phyloP scores from a whole-genome alignment of 2,113 vertebrate species.

The Noctilio leporinus region DNA sequence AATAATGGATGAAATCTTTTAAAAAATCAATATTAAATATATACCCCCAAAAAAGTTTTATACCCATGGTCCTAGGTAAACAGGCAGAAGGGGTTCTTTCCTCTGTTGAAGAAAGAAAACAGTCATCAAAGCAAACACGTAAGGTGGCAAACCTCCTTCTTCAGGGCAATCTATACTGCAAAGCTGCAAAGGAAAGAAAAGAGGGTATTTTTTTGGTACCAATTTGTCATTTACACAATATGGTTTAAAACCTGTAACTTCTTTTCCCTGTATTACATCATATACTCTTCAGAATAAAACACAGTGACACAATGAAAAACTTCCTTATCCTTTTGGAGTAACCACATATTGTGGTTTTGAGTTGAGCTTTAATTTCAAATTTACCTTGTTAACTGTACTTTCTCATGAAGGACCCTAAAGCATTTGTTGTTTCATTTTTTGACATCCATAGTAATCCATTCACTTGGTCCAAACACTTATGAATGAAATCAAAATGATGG shows the following conservation, averaged over 20 bases:
- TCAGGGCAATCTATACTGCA: conserved; percentile 89
- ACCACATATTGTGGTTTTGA: not conserved
- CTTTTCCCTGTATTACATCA: not conserved
- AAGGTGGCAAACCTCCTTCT: conserved; percentile 91
- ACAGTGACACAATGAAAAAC: not conserved
- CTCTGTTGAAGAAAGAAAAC: conserved; percentile 94
- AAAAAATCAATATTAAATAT: not conserved
- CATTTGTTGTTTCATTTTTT: not conserved
- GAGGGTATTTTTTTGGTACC: not conserved
- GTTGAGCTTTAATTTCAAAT: not conserved
- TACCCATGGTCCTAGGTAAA: conserved; percentile 91
- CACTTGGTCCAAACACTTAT: not conserved
- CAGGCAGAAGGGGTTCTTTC: conserved; percentile 87
- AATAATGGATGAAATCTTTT: no score
- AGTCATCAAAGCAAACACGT: conserved; percentile 90
- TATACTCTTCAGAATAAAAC: not conserved
- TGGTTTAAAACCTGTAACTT: not conserved
- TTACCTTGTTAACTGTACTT: not conserved
- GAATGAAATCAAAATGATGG: not conserved
- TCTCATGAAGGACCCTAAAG: not conserved
- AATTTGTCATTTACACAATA: not conserved
- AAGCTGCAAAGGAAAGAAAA: conserved; percentile 78
- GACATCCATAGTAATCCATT: not conserved
- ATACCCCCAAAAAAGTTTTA: conserved; percentile 37
- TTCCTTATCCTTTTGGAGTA: not conserved